Conservation (phyloP, 30 jellyfish, hydroid and myxozoan genomes). For the Nemopilema nomurai region DNA sequence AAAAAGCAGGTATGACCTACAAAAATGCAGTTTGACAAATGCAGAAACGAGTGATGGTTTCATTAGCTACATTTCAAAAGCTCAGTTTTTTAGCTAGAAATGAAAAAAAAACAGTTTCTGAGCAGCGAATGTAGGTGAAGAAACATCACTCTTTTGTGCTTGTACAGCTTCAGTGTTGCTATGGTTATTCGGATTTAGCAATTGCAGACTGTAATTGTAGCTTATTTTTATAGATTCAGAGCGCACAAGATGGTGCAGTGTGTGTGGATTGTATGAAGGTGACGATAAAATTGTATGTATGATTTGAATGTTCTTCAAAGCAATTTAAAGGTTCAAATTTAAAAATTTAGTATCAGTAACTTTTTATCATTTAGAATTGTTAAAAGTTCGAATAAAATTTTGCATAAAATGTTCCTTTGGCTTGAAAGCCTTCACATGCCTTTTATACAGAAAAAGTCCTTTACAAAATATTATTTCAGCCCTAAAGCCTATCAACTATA, state of each 20-base stretch:
- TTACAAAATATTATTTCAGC: background rate
- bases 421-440: background rate
- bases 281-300: background rate
- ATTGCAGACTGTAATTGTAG: background rate
- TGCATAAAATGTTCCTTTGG: background rate
- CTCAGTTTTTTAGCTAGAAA: background rate
- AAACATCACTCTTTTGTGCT: background rate
- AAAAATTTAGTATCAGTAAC: background rate
- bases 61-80: background rate
- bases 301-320: background rate
- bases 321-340: background rate
- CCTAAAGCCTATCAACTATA: background rate
- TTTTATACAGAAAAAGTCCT: background rate
- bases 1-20: background rate
- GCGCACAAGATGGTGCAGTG: background rate
- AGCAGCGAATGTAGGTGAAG: background rate
- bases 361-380: background rate
- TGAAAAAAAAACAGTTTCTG: background rate
- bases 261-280: background rate
- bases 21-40: background rate
- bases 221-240: background rate
- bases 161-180: background rate
- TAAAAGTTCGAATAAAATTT: background rate
- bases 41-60: background rate
- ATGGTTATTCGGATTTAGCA: background rate